These are phyloP conservation scores for Eutolmus rufibarbis DNA, from an alignment of 2,888 invertebrate species.

Conservation along the genomic window DNA sequence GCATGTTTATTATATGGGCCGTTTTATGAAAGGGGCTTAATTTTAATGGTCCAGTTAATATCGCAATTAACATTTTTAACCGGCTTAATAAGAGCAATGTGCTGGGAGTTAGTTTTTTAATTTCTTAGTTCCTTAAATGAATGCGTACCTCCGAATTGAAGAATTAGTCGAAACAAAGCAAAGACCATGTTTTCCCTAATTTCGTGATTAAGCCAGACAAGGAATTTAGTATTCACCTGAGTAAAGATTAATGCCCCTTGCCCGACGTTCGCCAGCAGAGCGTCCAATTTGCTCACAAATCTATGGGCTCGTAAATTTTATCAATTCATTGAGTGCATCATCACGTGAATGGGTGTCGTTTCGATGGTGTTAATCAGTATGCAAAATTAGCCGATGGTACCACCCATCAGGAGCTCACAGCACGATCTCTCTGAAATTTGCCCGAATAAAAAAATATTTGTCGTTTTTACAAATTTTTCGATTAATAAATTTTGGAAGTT, in stretches of 20 bases:
- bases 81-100: not conserved
- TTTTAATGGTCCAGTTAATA: not conserved
- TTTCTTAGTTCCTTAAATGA: not conserved
- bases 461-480: conserved; percentile 4
- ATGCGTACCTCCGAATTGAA: not conserved
- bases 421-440: not conserved
- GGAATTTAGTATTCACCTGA: not conserved
- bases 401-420: not conserved
- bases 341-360: not conserved
- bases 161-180: not conserved
- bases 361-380: conserved; percentile 2
- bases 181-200: not conserved
- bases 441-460: not conserved
- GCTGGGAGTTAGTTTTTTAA: not conserved
- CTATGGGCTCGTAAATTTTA: not conserved
- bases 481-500: conserved; percentile 16
- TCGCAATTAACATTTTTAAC: not conserved
- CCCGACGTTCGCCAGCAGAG: not conserved
- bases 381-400: not conserved
- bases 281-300: not conserved
- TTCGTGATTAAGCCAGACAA: not conserved
- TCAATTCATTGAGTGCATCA: not conserved
- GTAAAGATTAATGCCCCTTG: not conserved
- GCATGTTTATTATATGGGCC: not conserved
- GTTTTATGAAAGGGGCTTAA: not conserved